A percentile compares a stretch with the other conserved stretches of the same genome.
Evolutionary conservation across 2,797 vertebrate species (phyloP).

Genomic region (Eulemur coronatus): DNA sequence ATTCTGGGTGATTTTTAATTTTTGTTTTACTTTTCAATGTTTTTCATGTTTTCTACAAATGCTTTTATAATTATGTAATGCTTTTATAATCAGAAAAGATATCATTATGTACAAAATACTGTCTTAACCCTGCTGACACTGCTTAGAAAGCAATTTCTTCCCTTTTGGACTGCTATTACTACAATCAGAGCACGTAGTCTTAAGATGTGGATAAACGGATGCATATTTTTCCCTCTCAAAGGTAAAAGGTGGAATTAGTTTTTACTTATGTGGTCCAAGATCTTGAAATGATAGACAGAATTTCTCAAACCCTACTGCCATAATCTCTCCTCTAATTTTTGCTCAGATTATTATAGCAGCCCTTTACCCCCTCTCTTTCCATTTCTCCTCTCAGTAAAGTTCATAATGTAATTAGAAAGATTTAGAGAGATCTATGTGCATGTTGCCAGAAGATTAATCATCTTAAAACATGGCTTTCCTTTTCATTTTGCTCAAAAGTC

Average conservation of each 20-base stretch:
- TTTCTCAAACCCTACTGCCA: neutral
- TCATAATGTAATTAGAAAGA: neutral
- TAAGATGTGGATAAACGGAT: neutral
- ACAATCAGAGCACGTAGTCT: neutral
- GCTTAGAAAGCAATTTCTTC: neutral
- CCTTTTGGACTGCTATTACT: neutral
- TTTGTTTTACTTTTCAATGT: neutral
- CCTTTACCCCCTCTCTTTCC: neutral
- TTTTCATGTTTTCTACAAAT: neutral
- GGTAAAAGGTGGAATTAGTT: neutral
- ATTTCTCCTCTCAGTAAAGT: neutral
- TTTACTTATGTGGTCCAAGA: neutral
- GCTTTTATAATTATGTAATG: neutral
- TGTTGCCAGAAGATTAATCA: slow-evolving; percentile 10
- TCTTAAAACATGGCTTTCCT: slow-evolving; percentile 1
- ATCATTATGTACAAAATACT: neutral
- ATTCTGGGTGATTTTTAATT: neutral
- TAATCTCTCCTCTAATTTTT: neutral
- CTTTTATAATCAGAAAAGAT: neutral
- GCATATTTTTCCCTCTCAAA: neutral
- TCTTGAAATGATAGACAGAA: neutral
- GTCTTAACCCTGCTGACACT: neutral
- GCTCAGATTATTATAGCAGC: neutral
- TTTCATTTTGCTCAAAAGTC: neutral
- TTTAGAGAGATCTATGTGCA: neutral